Conservation (phyloP, 2,113 vertebrate species). For the Dicerorhinus sumatrensis region DNA sequence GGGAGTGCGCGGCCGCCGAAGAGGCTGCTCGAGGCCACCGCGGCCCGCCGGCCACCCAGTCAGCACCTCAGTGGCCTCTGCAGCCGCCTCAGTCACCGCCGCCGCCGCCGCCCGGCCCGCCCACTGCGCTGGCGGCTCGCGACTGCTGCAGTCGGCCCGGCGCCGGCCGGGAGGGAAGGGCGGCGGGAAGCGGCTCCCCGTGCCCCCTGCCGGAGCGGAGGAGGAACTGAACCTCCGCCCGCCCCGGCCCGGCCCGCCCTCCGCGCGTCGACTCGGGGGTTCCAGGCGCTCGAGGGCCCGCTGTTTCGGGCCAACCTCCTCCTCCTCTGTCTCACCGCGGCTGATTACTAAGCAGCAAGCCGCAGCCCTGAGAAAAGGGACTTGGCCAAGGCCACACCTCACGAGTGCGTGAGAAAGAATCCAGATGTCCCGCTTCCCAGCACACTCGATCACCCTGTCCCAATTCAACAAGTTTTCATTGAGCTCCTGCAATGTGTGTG, state of each 20-base stretch:
- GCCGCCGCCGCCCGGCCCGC: neutral
- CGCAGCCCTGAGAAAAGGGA: neutral
- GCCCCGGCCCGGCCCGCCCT: neutral
- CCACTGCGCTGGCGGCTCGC: slow-evolving; percentile 9
- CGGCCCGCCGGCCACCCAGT: neutral
- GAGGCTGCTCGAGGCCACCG: neutral
- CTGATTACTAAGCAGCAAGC: neutral
- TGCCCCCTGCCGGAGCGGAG: slow-evolving; percentile 80
- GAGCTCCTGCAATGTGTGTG: neutral
- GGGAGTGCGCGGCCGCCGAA: neutral
- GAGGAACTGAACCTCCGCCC: slow-evolving; percentile 65
- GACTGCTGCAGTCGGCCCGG: neutral
- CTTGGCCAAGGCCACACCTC: slow-evolving; percentile 60
- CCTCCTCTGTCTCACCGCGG: neutral
- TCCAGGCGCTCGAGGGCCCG: neutral
- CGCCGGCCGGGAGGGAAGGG: neutral
- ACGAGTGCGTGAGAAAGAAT: slow-evolving; percentile 24
- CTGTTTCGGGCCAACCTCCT: neutral
- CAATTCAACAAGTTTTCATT: slow-evolving; percentile 54
- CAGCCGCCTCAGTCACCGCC: neutral
- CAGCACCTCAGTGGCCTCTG: neutral
- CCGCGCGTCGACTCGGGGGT: neutral
- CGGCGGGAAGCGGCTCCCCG: neutral
- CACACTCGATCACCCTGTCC: neutral
- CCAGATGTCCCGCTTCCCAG: slow-evolving; percentile 6